These are phyloP conservation scores for Centropus unirufus DNA, from an alignment of 2,113 vertebrate species.

Conservation along the genomic window DNA sequence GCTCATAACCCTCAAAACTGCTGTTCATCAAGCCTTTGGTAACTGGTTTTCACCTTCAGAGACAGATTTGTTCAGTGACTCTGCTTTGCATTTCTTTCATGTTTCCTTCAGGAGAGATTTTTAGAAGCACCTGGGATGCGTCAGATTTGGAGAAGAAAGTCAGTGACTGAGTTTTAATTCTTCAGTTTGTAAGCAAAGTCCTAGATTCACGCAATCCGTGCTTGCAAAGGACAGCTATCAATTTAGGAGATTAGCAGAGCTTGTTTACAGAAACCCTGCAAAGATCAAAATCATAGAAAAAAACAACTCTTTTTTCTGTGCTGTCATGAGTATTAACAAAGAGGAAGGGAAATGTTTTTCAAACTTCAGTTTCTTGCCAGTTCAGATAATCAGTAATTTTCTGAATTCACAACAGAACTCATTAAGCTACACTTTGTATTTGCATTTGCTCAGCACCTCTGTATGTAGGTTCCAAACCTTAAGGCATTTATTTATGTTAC, in stretches of 20 bases:
- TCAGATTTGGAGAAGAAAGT: constrained; percentile 46
- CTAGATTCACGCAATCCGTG: not conserved
- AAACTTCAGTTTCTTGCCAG: not conserved
- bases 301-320: not conserved
- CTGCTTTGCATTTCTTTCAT: constrained; percentile 51
- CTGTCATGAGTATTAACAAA: not conserved
- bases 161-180: constrained; percentile 15
- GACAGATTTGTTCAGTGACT: not conserved
- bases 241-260: constrained; percentile 47
- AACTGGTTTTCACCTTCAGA: constrained; percentile 36
- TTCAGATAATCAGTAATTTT: not conserved
- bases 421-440: not conserved
- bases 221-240: constrained; percentile 39
- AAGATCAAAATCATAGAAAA: constrained; percentile 31
- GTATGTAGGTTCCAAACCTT: not conserved
- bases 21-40: not conserved
- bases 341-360: not conserved
- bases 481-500: not conserved
- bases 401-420: not conserved
- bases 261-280: constrained; percentile 36
- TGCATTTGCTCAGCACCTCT: not conserved
- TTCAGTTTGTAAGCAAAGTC: constrained; percentile 42
- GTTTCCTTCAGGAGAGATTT: constrained; percentile 10
- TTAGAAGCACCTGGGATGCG: constrained; percentile 29
- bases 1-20: not conserved